Conservation (phyloP, 2,113 vertebrate genomes). For the Abramis brama region DNA sequence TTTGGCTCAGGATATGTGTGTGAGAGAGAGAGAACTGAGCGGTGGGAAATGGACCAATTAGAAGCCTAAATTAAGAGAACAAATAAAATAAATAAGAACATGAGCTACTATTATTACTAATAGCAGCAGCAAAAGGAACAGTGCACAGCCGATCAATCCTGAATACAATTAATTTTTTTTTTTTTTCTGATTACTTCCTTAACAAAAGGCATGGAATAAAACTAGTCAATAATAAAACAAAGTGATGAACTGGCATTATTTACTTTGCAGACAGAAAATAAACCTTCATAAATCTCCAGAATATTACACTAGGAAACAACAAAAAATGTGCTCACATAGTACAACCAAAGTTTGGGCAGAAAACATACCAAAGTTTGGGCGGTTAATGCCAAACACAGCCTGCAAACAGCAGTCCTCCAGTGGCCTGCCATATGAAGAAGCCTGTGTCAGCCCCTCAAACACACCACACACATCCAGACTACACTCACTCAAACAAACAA, state of each 20-base stretch:
- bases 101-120: background rate
- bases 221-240: background rate
- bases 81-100: slow-evolving; percentile 15
- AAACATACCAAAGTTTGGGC: slow-evolving; percentile 14
- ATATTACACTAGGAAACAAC: background rate
- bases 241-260: background rate
- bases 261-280: background rate
- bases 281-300: background rate
- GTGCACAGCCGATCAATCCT: background rate
- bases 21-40: background rate
- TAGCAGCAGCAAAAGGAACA: background rate
- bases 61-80: background rate
- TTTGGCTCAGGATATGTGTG: background rate
- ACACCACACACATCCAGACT: slow-evolving; percentile 29
- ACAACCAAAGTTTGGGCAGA: background rate
- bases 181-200: background rate
- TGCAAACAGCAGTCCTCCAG: slow-evolving; percentile 42
- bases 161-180: background rate
- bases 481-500: slow-evolving; percentile 40
- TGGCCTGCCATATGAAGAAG: slow-evolving; percentile 43
- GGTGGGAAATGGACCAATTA: slow-evolving; percentile 32
- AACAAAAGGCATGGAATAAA: background rate
- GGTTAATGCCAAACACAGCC: slow-evolving; percentile 39
- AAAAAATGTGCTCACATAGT: background rate
- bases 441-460: slow-evolving; percentile 34